Evolutionary conservation across 2,888 invertebrate species (phyloP).

Genomic region (Argynnis bischoffii): DNA sequence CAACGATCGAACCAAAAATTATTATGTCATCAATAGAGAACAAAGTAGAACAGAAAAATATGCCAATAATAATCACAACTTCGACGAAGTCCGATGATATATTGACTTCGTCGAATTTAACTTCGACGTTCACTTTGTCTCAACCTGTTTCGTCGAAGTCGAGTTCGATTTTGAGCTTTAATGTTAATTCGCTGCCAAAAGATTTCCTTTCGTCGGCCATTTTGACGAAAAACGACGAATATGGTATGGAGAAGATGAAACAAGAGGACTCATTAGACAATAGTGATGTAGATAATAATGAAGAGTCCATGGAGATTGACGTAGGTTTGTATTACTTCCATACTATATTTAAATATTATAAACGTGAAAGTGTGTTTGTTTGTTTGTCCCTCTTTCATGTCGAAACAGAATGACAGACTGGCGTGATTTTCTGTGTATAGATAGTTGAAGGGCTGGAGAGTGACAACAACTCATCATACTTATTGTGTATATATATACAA

Average conservation of each 20-base stretch:
- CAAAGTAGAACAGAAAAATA: slow-evolving; percentile 23
- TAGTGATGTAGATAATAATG: slow-evolving; percentile 53
- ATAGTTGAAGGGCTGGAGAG: slow-evolving; percentile 51
- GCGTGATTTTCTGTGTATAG: too few species aligned
- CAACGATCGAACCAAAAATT: slow-evolving; percentile 32
- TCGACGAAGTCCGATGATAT: slow-evolving; percentile 19
- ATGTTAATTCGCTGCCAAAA: slow-evolving; percentile 49
- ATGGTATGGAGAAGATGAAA: slow-evolving; percentile 35
- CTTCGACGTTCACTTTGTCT: slow-evolving; percentile 14
- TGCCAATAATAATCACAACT: slow-evolving; percentile 5
- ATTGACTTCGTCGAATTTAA: background rate
- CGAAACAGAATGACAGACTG: too few species aligned
- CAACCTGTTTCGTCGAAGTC: slow-evolving; percentile 31
- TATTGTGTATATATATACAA: too few species aligned
- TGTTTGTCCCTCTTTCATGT: too few species aligned
- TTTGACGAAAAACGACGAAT: slow-evolving; percentile 39
- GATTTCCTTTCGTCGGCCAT: slow-evolving; percentile 50
- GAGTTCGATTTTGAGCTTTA: slow-evolving; percentile 45
- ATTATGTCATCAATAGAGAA: slow-evolving; percentile 20
- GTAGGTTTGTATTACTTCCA: slow-evolving; percentile 32
- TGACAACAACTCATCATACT: slow-evolving; percentile 35
- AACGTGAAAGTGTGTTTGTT: too few species aligned
- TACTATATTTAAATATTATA: slow-evolving; percentile 9
- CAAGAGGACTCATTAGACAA: slow-evolving; percentile 48
- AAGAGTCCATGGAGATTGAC: slow-evolving; percentile 42